Evolutionary conservation across 2,113 vertebrate genomes (phyloP).

Genomic region (Coracopsis vasa): DNA sequence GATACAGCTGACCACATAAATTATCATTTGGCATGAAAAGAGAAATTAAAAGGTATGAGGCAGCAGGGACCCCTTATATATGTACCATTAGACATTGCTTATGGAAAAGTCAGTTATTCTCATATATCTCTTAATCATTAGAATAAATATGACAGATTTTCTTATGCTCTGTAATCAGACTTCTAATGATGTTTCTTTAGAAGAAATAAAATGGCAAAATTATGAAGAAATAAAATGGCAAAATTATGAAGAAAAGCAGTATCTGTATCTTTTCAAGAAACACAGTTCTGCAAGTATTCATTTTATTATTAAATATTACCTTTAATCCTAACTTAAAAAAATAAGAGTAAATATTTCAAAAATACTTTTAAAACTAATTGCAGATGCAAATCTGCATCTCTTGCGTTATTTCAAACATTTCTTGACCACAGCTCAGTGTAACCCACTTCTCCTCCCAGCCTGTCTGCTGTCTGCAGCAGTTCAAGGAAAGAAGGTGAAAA

Average conservation of each 20-base stretch:
- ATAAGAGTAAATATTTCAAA: not conserved
- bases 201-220: not conserved
- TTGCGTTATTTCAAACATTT: not conserved
- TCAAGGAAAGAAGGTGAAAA: not conserved
- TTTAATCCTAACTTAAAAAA: not conserved
- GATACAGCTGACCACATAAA: not conserved
- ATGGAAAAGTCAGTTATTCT: not conserved
- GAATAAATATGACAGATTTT: not conserved
- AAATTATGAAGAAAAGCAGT: not conserved
- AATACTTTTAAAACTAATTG: not conserved
- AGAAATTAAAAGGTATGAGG: not conserved
- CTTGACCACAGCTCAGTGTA: fast-evolving
- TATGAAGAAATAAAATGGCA: not conserved
- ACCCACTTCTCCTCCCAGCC: not conserved
- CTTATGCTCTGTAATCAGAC: not conserved
- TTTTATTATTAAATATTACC: not conserved
- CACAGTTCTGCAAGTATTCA: not conserved
- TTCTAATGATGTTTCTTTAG: not conserved
- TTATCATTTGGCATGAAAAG: not conserved
- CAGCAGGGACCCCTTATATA: not conserved
- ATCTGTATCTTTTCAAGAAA: not conserved
- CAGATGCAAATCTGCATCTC: not conserved
- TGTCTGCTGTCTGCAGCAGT: not conserved
- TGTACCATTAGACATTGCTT: not conserved
- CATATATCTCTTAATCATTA: not conserved